These are phyloP conservation scores for Axinella damicornis DNA, from an alignment of 37 sponge, comb jelly and placozoan species.

Conservation along the genomic window DNA sequence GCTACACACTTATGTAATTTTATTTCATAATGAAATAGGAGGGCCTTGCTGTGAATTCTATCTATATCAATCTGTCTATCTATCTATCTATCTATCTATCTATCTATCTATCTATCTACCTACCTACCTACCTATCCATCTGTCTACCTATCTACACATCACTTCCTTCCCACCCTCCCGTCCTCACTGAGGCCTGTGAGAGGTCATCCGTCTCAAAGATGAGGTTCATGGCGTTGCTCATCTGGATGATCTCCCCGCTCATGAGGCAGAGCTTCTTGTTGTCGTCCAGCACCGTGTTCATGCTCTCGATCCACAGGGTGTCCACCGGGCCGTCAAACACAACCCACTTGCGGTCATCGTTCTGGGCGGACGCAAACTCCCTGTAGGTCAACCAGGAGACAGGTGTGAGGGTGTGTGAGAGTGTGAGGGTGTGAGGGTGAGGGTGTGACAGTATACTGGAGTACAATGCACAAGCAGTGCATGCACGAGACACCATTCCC, in stretches of 20 bases:
- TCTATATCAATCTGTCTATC: too few relatives aligned
- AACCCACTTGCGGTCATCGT: constrained; percentile 98
- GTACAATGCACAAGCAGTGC: too few relatives aligned
- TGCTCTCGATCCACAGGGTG: constrained; percentile 99
- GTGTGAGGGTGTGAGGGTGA: neutral
- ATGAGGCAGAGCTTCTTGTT: constrained; percentile 98
- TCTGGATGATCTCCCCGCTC: constrained; percentile 99
- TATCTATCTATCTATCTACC: too few relatives aligned
- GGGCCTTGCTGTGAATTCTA: neutral
- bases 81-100: too few relatives aligned
- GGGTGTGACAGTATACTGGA: too few relatives aligned
- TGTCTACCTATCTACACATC: too few relatives aligned
- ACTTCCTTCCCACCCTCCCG: too few relatives aligned
- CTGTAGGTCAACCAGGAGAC: constrained; percentile 17
- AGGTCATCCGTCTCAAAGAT: constrained; percentile 98
- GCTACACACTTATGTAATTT: neutral
- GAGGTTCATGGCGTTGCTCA: constrained; percentile 95
- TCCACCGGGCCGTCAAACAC: constrained; percentile 99
- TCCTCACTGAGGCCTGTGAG: constrained; percentile 93
- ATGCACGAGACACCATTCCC: too few relatives aligned
- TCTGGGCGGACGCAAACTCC: constrained; percentile 93
- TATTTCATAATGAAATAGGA: neutral
- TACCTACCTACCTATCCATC: too few relatives aligned
- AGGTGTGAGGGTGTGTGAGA: neutral
- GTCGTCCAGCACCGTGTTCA: constrained; percentile 99